Percentiles rank a stretch among this genome's conserved stretches.
Conservation (phyloP, 2,888 invertebrate genomes). For the Blera fallax region DNA sequence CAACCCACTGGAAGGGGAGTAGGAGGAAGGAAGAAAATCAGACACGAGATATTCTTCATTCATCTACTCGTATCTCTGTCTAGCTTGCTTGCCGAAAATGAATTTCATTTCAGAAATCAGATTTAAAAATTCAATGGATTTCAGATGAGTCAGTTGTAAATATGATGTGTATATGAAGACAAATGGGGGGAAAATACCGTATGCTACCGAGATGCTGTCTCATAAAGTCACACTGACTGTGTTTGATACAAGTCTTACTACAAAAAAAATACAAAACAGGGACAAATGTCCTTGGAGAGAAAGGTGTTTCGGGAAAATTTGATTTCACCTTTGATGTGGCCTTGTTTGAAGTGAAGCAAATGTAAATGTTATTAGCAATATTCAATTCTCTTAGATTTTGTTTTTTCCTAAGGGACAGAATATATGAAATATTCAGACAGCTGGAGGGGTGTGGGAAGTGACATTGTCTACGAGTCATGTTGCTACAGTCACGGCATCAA, state of each 20-base stretch:
- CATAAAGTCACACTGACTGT: background rate
- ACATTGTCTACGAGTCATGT: background rate
- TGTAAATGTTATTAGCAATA: slow-evolving; percentile 18
- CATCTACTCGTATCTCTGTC: too few relatives aligned
- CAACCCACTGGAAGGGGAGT: slow-evolving; percentile 4
- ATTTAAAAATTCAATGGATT: slow-evolving; percentile 47
- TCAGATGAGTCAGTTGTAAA: slow-evolving; percentile 8
- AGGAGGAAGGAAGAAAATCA: background rate
- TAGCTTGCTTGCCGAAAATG: slow-evolving; percentile 20
- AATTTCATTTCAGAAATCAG: slow-evolving; percentile 34
- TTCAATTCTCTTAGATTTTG: background rate
- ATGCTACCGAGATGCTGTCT: slow-evolving; percentile 8
- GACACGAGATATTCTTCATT: slow-evolving; percentile 20
- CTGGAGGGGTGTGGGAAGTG: background rate
- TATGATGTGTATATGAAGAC: background rate
- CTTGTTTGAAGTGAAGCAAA: slow-evolving; percentile 24
- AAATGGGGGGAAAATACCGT: background rate
- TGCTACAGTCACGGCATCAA: background rate
- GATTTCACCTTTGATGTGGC: slow-evolving; percentile 27
- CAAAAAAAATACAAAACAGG: background rate
- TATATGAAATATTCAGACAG: background rate
- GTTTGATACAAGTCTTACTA: background rate
- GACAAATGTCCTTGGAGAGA: background rate
- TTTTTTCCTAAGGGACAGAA: background rate
- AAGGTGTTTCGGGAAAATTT: slow-evolving; percentile 3